Base-by-base conservation (phyloP, 2,888 invertebrate species). In the Caradrina clavipalpis region DNA sequence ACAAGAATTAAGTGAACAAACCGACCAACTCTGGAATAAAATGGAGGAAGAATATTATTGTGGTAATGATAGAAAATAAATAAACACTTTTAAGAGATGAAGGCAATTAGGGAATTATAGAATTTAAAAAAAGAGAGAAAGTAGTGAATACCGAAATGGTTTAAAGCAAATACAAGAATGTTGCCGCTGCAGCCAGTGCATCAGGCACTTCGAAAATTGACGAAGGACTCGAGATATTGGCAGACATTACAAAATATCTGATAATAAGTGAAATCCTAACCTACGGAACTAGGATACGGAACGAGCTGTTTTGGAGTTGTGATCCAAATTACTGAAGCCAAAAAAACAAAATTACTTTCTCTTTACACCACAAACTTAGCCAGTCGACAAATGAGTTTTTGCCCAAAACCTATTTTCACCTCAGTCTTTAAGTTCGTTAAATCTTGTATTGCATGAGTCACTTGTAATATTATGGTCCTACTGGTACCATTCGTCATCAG, bases 311-410 rank as follows among this genome's bases (percentile, higher is more conserved):
- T 39, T 39, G 13, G 11, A 13, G 39, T 39, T 39, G 13, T 39
- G 39, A 13, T 13, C 2, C 39, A 39, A 35, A 35, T 35, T 35
- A 35, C 35, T 35, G 8, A 35, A 35, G 35, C 35, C 47, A 10
- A 21, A 19, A 51, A 56, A 71, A 57, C 17, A 57, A 64, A 56
- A 55, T 56, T 26, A 35, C 74, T 71, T 75, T 75, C 67, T 71
- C 56, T 57, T 51, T 51, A 39, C 54, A 42, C 69, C 56, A 53
- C 67, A 47, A 50, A 26, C 55, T 75, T 47, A 39, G 45, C 22
- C 15, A 54, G 49, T 17, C 35, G 45, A 53, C 21, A 26, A 56
- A 73, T 51, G 15, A 47, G 21, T 26, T 57, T 54, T 57, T 31
- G 39, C 47, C 21, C 39, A 5, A 66, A 39, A 49, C 19, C 11